Base-by-base conservation (phyloP, 2,113 vertebrate species). In the Elgaria multicarinata region DNA sequence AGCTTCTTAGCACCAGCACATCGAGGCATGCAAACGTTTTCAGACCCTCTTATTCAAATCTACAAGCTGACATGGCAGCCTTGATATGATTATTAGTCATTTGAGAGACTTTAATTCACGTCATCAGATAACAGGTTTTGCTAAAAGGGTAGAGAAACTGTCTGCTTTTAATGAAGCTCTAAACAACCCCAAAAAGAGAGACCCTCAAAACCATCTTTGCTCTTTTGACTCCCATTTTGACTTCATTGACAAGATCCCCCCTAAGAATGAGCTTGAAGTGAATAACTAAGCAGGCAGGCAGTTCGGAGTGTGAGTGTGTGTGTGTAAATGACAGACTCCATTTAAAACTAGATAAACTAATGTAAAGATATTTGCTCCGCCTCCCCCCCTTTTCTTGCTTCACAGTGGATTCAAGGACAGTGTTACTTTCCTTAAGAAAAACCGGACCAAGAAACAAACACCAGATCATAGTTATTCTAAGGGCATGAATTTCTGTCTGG, bases 31-130 rank as follows among this genome's bases (percentile, higher is more conserved):
- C 98, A 99, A 99, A 99, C 99, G 97, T 97, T 98, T 98, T 97
- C 97, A 98, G 98, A 98, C 98, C 98, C 98, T 98, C 98, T 98
- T 99, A 99, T 98, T 99, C 98, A 99, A 99, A 99, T 99, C 98
- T 98, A 98, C 98, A 97, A 97, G 98, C 97, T 98, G 98, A 99
- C 98, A 98, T 97, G 98, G 98, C 98, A 98, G 98, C 98, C 98
- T 98, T 99, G 98, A 99, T 98, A 98, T 99, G 98, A 99, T 99
- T 98, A 99, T 98, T 98, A 98, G 98, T 98, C 98, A 98, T 98
- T 98, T 98, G 97, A 98, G 98, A 97, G 98, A 98, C 98, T 98
- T 98, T 98, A 98, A 98, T 98, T 98, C 98, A 98, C 96, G 96
- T 98, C 98, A 98, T 98, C 98, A 98, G 98, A 99, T 98, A 98